Evolutionary conservation across 2,888 invertebrate genomes (phyloP), one percentile per base, ranked within the genome.

Genomic region (Oscheius sp.): DNA sequence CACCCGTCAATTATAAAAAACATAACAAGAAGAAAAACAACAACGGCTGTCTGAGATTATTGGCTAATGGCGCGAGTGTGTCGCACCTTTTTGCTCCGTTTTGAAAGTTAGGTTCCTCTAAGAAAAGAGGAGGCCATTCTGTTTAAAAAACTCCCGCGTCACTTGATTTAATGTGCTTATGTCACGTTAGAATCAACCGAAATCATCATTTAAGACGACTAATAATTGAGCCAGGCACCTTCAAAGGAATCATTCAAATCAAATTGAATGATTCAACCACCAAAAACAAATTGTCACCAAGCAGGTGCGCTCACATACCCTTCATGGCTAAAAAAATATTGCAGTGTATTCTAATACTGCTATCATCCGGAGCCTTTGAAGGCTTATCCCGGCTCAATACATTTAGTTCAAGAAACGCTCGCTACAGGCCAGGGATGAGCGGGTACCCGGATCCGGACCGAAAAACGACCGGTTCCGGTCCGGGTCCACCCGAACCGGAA

Each of bases 161-260:
- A 35, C 9, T 35, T 35, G 35, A 9, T 35, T 29, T 12, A 64
- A 23, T 18, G 49, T 18, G 18, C 2, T 27, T 45, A 12, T 12
- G 35, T 12, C 13, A 25, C 25, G n/a, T 46, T 9, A 46, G 1
- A 46, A 21, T 13, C n/a, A 21, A 45, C 25, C 21, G 46, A 66
- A 18, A 46, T 18, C 18, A n/a, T 18, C 23, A 18, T 72, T 49
- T 29, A 73, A 68, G 43, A 13, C 53, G 72, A 5, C 49, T 75
- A 12, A 46, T 75, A n/a, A 76, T 81, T 53, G 81, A 81, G 59
- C 76, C 81, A 5, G 64, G 73, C 56, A 76, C 81, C 3, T 81
- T 81, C 69, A 68, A 74, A 59, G 77, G 76, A 25, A 81, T 81
- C 35, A 64, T 78, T n/a, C n/a, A n/a, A n/a, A n/a, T 18, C 23